These are phyloP conservation scores for Cryptosula pallasiana DNA, from an alignment of 2,888 invertebrate genomes.

Conservation along the genomic window DNA sequence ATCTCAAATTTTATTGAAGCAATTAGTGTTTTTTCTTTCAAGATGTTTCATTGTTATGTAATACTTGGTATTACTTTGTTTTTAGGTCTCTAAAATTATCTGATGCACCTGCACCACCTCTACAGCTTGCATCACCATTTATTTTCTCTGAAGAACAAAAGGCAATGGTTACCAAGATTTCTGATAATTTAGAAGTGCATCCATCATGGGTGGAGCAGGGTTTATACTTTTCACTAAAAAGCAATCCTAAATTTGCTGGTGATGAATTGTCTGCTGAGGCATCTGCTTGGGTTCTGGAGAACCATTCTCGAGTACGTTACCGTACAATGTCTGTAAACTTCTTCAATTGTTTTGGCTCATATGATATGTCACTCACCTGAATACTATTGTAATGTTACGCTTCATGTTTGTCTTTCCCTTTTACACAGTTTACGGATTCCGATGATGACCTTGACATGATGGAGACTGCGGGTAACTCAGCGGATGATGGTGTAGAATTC, in stretches of 20 bases:
- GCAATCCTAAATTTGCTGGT: background rate
- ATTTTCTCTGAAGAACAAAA: background rate
- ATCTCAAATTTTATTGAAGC: too few relatives aligned
- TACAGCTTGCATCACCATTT: background rate
- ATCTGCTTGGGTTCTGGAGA: constrained; percentile 19
- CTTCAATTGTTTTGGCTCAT: background rate
- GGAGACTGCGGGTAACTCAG: background rate
- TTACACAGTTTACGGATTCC: background rate
- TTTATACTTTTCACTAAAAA: background rate
- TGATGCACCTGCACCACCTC: background rate
- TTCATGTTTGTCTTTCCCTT: background rate
- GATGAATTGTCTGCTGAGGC: background rate
- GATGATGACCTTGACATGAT: background rate
- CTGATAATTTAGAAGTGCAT: background rate
- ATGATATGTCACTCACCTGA: background rate
- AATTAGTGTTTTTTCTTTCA: too few relatives aligned
- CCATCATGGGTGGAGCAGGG: background rate
- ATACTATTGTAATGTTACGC: background rate
- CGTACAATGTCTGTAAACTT: too few relatives aligned
- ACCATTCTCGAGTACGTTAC: background rate
- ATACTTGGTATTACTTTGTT: too few relatives aligned
- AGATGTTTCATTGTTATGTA: too few relatives aligned
- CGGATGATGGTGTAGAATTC: background rate
- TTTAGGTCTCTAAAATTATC: too few relatives aligned
- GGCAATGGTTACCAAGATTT: background rate